Evolutionary conservation across 2,113 vertebrate genomes (phyloP), one percentile per base, ranked within the genome.

Genomic region (Hydropotes inermis): DNA sequence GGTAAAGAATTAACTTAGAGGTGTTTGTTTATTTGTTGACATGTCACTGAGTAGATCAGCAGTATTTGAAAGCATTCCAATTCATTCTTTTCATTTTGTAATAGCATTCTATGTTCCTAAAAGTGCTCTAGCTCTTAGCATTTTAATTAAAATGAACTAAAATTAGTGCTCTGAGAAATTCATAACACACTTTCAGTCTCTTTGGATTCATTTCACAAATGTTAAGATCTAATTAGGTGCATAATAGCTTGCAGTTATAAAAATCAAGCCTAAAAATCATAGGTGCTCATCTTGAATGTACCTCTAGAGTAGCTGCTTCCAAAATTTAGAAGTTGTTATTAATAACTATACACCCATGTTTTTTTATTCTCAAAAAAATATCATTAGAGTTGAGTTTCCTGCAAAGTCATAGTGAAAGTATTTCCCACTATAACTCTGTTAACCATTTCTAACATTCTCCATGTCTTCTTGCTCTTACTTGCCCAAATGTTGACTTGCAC

Each of bases 141-240:
- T 92, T 95, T 94, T 94, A 94, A 67, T 94, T 90, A 96, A 91
- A 93, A 55, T 50, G 33, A 89, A 84, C 16, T 45, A 55, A 96
- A 96, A 90, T 70, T 64, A 79, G 83, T 90, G 13, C 25, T 78
- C 60, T 94, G 95, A 96, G 52, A 94, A 70, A 92, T 81, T 79
- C 23, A 30, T 58, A 64, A 88, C 52, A 70, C 39, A 91, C 74
- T 97, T 86, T 27, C 6, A 30, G n/a, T 95, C 55, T 36, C 9
- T 92, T 89, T n/a, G 74, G 23, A 78, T 43, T 13, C 15, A 52
- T 74, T 61, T 74, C 76, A 89, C 8, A 54, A 79, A 64, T 4
- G 47, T 76, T 36, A 45, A 70, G 70, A 43, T 87, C 3, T 58
- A 89, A 88, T 93, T 87, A 57, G 57, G 79, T 57, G 9, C 17